Conservation (phyloP, 2,888 invertebrate species). For the Philereme transversata region DNA sequence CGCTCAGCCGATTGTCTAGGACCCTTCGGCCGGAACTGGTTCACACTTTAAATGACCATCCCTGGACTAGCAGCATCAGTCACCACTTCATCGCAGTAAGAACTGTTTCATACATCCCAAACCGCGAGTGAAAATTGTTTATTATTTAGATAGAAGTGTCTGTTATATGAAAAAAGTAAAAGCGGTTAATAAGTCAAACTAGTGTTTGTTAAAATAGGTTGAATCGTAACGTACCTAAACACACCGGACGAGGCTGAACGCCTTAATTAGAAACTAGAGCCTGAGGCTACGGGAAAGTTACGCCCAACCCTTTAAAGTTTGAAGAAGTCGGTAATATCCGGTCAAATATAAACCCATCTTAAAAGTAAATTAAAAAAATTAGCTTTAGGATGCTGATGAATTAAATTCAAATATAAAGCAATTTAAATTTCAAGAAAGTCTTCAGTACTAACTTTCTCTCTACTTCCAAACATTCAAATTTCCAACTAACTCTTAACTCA, state of each 20-base stretch:
- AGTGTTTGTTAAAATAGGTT: too few relatives aligned
- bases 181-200: too few relatives aligned
- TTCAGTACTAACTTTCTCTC: too few relatives aligned
- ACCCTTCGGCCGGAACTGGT: slow-evolving; percentile 69
- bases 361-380: too few relatives aligned
- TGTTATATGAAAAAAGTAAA: too few relatives aligned
- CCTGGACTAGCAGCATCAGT: slow-evolving; percentile 65
- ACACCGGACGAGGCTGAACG: slow-evolving; percentile 9
- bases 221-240: background rate
- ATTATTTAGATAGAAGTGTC: background rate
- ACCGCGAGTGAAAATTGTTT: slow-evolving; percentile 43
- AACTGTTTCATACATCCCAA: slow-evolving; percentile 26
- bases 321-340: background rate
- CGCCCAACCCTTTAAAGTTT: background rate
- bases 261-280: slow-evolving; percentile 21
- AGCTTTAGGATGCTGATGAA: too few relatives aligned
- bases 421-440: too few relatives aligned
- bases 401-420: too few relatives aligned
- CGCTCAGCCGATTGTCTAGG: slow-evolving; percentile 69
- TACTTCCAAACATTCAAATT: too few relatives aligned
- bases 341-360: too few relatives aligned
- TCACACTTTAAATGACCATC: slow-evolving; percentile 71
- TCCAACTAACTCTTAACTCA: too few relatives aligned
- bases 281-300: slow-evolving; percentile 6
- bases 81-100: slow-evolving; percentile 44